Evolutionary conservation across 2,888 invertebrate species (phyloP), one percentile per base, ranked within the genome.

Genomic region (Nomada lathburiana): DNA sequence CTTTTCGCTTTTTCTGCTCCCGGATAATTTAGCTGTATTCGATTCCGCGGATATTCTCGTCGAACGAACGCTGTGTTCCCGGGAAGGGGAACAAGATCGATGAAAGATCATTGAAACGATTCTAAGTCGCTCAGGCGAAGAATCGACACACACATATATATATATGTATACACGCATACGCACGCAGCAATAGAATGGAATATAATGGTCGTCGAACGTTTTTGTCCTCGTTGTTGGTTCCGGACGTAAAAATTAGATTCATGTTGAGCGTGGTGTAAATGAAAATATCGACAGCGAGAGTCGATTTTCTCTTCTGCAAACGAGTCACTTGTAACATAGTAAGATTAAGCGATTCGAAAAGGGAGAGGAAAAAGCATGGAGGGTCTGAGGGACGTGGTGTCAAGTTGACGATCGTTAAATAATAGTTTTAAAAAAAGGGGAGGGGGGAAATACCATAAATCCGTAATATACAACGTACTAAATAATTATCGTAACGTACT

Each of bases 291-390:
- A 68, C 52, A 29, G 44, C 29, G 74, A 59, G 82, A 80, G 72
- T 85, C 84, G 76, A 84, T 72, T 73, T 80, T 75, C 71, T 18
- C 78, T 76, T 57, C 77, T 73, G 76, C 52, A 76, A 63, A 62
- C 70, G 59, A 76, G 20, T 63, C 11, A 47, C 74, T 16, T 55
- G 67, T 83, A 67, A 75, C 55, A 20, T 71, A 68, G n/a, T 20
- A 42, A 7, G 59, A 50, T 47, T 60, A 50, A 60, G 47, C 47
- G 44, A 57, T 70, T 59, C 23, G 55, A 7, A 47, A 11, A 20
- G 50, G 55, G 18, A n/a, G 55, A 55, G 36, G 5, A 16, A 20
- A 36, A 53, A 50, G 53, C n/a, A 47, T 36, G 68, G 57, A 64
- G 55, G 10, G 29, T 23, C 16, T 52, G 53, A 53, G n/a, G 20